phyloP scores from a whole-genome alignment of 1,140 invertebrate genomes.

The Antheraea pernyi region DNA sequence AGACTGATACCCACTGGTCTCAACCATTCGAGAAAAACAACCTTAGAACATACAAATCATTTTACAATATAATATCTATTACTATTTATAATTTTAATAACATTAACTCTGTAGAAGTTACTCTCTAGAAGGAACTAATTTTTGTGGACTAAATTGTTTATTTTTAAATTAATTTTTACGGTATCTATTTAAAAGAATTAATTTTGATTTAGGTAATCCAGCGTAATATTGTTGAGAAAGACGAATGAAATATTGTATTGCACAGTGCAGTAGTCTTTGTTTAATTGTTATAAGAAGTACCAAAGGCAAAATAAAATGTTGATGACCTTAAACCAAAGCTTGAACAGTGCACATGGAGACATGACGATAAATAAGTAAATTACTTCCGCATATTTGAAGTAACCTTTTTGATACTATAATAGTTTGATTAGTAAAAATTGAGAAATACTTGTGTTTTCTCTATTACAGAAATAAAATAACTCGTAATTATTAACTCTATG shows the following conservation, averaged over 20 bases:
- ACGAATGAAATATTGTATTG: background rate
- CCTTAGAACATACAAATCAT: too few relatives aligned
- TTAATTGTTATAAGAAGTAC: background rate
- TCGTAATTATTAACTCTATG: background rate
- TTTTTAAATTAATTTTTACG: too few relatives aligned
- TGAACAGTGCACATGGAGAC: background rate
- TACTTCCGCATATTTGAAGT: conserved; percentile 10
- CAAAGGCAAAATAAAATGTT: conserved; percentile 13
- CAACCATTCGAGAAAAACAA: too few relatives aligned
- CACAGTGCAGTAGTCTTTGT: background rate
- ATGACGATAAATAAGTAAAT: background rate
- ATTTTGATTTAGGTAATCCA: too few relatives aligned
- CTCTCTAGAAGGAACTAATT: too few relatives aligned
- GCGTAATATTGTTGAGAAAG: background rate
- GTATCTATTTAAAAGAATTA: too few relatives aligned
- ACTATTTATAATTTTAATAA: too few relatives aligned
- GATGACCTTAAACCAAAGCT: conserved; percentile 15
- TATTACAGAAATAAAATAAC: background rate
- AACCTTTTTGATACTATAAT: background rate
- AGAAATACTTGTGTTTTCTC: background rate
- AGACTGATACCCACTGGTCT: too few relatives aligned
- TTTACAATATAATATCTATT: too few relatives aligned
- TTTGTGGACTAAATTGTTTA: too few relatives aligned
- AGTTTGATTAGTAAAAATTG: background rate
- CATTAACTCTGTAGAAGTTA: too few relatives aligned